A percentile compares a stretch with the other conserved stretches of the same genome.
These are phyloP conservation scores for Antedon mediterranea DNA, from an alignment of 53 echinoderm and acorn worm genomes.

Conservation along the genomic window DNA sequence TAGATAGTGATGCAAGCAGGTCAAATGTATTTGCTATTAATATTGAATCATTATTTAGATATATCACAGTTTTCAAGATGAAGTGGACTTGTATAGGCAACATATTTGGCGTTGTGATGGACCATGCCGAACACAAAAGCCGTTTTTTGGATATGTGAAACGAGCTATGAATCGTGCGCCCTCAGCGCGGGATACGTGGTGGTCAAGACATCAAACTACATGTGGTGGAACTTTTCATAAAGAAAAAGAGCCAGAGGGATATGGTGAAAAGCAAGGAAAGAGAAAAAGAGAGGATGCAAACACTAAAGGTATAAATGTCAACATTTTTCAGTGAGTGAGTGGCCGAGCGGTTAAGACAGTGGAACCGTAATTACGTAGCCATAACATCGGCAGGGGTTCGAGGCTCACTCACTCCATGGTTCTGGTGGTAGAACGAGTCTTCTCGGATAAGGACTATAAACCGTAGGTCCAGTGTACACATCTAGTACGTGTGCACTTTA, in stretches of 20 bases:
- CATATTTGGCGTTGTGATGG: slow-evolving; percentile 93
- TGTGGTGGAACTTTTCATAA: slow-evolving; percentile 88
- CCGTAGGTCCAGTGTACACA: too few relatives aligned
- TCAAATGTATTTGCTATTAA: too few relatives aligned
- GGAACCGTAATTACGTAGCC: too few relatives aligned
- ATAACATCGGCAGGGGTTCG: too few relatives aligned
- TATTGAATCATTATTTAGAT: slow-evolving; percentile 24
- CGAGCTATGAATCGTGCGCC: slow-evolving; percentile 70
- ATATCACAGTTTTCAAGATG: slow-evolving; percentile 91
- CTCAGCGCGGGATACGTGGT: slow-evolving; percentile 62
- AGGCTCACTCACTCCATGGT: too few relatives aligned
- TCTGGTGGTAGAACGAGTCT: too few relatives aligned
- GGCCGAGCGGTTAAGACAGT: too few relatives aligned
- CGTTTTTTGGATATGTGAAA: slow-evolving; percentile 70
- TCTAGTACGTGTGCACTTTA: too few relatives aligned
- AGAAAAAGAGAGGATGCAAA: slow-evolving; percentile 39
- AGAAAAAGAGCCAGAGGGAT: slow-evolving; percentile 84
- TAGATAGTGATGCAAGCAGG: too few relatives aligned
- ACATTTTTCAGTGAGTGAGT: too few relatives aligned
- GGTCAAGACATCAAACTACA: slow-evolving; percentile 62
- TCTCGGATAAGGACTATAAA: too few relatives aligned
- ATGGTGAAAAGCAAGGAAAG: slow-evolving; percentile 49
- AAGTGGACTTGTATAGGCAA: slow-evolving; percentile 82
- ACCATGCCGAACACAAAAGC: slow-evolving; percentile 61
- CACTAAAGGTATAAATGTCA: not conserved